Evolutionary conservation across 2,797 vertebrate species (phyloP), one percentile per base, ranked within the genome.

Genomic region (Tangara arthus): DNA sequence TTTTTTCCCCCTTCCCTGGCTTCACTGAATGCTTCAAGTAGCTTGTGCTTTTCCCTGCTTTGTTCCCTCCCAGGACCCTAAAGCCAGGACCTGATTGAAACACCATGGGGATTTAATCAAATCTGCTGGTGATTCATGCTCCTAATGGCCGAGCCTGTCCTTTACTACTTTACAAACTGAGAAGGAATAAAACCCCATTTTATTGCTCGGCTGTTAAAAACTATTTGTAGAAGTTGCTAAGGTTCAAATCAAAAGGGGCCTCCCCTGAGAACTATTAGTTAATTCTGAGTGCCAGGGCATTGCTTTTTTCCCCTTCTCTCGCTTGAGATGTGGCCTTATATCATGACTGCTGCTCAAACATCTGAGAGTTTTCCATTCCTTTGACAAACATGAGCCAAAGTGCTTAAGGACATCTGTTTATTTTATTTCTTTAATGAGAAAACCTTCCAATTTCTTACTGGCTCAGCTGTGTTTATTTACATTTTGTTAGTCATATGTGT

Each of bases 371-470:
- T 97, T 97, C 98, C 94, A 92, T 95, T 96, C 97, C 97, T 98
- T 97, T 96, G 96, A 97, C 98, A 98, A 98, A 98, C 98, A 97
- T 97, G 97, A 98, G 98, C 97, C 98, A 97, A 97, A 98, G 98
- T 97, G 98, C 97, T 98, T 98, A 98, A 97, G 97, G 97, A 97
- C 97, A 97, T 98, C 97, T 98, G 98, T 98, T 98, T 98, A 98
- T 98, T 98, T 98, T 98, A 98, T 98, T 98, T 98, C 98, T 98
- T 97, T 98, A 98, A 98, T 98, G 98, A 98, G 98, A 98, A 98
- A 98, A 98, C 97, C 98, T 98, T 97, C 97, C 97, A 81, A 83
- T 96, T 97, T 97, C 98, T 97, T 95, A 84, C 76, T 77, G 93
- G 96, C 97, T 98, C 98, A 98, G 98, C 98, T 98, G 98, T 98